Percentiles rank a stretch among this genome's conserved stretches.
phyloP scores from a whole-genome alignment of 2,888 invertebrate species.

The Exephanes ischioxanthus region DNA sequence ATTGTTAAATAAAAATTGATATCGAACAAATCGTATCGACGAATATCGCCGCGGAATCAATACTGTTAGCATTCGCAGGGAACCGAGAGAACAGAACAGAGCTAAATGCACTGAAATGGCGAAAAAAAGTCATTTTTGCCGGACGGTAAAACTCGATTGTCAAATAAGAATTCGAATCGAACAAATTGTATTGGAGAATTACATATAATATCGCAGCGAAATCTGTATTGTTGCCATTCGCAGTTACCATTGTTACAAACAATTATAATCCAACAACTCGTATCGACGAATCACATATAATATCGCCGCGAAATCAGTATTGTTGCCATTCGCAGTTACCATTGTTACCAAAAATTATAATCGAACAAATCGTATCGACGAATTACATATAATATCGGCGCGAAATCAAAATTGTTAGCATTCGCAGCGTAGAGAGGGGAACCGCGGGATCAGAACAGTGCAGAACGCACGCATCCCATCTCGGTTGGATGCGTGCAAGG shows the following conservation, averaged over 20 bases:
- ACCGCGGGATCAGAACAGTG: not conserved
- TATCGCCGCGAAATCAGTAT: not conserved
- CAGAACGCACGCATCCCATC: not conserved
- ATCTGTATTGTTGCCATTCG: not conserved
- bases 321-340: not conserved
- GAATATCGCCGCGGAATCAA: not conserved
- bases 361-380: not conserved
- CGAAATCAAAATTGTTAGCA: not conserved
- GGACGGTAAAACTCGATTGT: too few relatives aligned
- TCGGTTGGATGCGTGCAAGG: slow-evolving; percentile 60
- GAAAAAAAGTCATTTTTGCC: too few relatives aligned
- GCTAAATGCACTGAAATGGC: too few relatives aligned
- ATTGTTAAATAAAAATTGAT: too few relatives aligned
- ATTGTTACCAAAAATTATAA: not conserved
- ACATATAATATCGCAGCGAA: not conserved
- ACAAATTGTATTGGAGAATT: too few relatives aligned
- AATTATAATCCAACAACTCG: not conserved
- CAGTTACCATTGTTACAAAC: too few relatives aligned
- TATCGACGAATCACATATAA: not conserved
- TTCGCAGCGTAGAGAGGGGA: not conserved
- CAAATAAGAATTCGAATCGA: too few relatives aligned
- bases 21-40: too few relatives aligned
- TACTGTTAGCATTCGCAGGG: not conserved
- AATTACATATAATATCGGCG: not conserved
- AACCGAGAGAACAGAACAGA: too few relatives aligned